Evolutionary conservation across 2,888 invertebrate species (phyloP).

Genomic region (Cancer borealis): DNA sequence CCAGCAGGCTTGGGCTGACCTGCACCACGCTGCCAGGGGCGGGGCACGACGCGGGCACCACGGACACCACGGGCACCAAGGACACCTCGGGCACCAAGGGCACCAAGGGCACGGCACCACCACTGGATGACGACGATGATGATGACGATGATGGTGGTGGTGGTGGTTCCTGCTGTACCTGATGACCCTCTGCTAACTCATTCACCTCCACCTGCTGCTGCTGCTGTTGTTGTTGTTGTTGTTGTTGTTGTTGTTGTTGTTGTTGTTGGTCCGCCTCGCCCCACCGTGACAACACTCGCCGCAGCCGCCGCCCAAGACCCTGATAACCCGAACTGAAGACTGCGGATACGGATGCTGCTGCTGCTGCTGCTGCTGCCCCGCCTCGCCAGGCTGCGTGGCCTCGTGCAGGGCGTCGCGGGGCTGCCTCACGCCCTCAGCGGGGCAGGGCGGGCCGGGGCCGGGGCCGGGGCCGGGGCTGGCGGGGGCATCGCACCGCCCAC

Average conservation of each 20-base stretch:
- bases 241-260: not conserved
- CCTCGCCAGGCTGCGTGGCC: not conserved
- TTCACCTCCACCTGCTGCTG: not conserved
- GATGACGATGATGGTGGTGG: not conserved
- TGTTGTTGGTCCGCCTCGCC: constrained; percentile 12
- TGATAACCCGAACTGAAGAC: not conserved
- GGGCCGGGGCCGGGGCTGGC: not conserved
- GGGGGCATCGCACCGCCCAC: not conserved
- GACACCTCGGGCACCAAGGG: not conserved
- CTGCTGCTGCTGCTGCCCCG: not conserved
- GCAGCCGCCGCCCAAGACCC: constrained; percentile 42
- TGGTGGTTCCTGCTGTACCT: not conserved
- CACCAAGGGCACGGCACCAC: not conserved
- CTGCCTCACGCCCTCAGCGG: not conserved
- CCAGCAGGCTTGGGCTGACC: not conserved
- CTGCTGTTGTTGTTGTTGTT: not conserved
- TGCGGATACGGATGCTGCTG: not conserved
- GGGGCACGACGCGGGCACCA: not conserved
- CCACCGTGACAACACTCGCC: constrained; percentile 44
- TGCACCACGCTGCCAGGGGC: not conserved
- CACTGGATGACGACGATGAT: not conserved
- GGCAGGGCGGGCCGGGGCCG: not conserved
- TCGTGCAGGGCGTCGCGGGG: constrained; percentile 18
- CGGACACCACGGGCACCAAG: not conserved
- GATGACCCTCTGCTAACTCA: not conserved